Conservation (phyloP, 2,888 invertebrate species). For the Macropis europaea region DNA sequence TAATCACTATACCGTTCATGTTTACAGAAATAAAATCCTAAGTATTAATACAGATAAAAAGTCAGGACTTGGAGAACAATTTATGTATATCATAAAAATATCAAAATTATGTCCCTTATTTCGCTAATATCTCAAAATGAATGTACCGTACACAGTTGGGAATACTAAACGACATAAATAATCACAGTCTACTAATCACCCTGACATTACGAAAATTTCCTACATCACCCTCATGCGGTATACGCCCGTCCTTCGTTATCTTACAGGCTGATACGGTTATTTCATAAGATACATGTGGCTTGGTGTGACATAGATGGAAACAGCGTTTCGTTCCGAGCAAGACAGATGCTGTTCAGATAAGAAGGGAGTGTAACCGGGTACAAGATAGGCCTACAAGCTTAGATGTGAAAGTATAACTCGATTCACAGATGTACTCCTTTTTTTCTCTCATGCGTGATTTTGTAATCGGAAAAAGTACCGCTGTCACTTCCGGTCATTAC, state of each 20-base stretch:
- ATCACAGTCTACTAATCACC: no score
- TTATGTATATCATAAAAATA: no score
- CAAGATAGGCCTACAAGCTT: background rate
- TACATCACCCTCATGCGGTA: background rate
- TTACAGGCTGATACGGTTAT: background rate
- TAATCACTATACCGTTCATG: no score
- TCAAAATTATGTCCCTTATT: no score
- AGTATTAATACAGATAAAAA: no score
- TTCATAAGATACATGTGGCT: background rate
- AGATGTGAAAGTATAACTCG: conserved; percentile 49
- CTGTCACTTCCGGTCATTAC: conserved; percentile 29
- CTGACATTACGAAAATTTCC: no score
- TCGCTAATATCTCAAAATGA: no score
- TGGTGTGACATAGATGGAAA: conserved; percentile 3
- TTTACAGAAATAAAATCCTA: no score
- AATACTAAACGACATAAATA: no score
- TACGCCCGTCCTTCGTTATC: background rate
- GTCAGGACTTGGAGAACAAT: no score
- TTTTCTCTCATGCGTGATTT: conserved; percentile 29
- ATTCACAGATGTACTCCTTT: conserved; percentile 22
- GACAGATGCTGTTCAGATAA: conserved; percentile 8
- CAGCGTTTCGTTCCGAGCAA: conserved; percentile 1
- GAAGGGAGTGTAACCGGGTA: background rate
- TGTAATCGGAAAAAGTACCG: conserved; percentile 21
- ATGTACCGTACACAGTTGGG: no score